A percentile compares a stretch with the other conserved stretches of the same genome.
Conservation (phyloP, 2,113 vertebrate species). For the Vicugna pacos region DNA sequence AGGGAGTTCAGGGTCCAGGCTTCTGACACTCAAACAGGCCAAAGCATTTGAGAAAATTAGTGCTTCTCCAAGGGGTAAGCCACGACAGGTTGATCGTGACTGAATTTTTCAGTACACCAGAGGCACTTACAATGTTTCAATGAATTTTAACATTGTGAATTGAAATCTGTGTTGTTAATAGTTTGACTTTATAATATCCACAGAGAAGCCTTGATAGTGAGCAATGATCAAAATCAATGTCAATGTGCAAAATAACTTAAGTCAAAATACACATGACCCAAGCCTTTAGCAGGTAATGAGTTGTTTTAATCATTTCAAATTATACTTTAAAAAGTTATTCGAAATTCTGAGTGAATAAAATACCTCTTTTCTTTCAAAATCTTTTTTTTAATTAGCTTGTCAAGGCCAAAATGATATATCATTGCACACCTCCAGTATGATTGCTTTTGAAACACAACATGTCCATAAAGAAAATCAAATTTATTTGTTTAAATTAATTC, state of each 20-base stretch:
- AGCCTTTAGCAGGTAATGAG: slow-evolving; percentile 61
- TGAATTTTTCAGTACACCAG: slow-evolving; percentile 50
- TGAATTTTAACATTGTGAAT: slow-evolving; percentile 56
- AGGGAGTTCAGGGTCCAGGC: neutral
- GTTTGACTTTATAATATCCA: slow-evolving; percentile 45
- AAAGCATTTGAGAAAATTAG: slow-evolving; percentile 32
- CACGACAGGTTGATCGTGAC: neutral
- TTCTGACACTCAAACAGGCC: slow-evolving; percentile 5
- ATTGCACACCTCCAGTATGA: slow-evolving; percentile 70
- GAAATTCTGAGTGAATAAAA: slow-evolving; percentile 68
- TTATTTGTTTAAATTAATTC: slow-evolving; percentile 62
- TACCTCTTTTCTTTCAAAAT: slow-evolving; percentile 57
- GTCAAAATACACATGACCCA: slow-evolving; percentile 74
- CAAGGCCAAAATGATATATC: slow-evolving; percentile 71
- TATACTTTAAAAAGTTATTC: slow-evolving; percentile 64
- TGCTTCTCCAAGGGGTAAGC: neutral
- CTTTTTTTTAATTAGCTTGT: slow-evolving; percentile 68
- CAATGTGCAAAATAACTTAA: slow-evolving; percentile 62
- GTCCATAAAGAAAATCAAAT: slow-evolving; percentile 65
- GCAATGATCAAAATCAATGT: slow-evolving; percentile 68
- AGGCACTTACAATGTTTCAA: slow-evolving; percentile 19
- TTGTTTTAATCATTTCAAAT: slow-evolving; percentile 76
- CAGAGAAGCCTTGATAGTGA: slow-evolving; percentile 41
- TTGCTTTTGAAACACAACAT: slow-evolving; percentile 72
- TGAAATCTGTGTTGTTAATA: slow-evolving; percentile 56